phyloP scores from a whole-genome alignment of 2,797 vertebrate species.

The Holocentrus rufus region DNA sequence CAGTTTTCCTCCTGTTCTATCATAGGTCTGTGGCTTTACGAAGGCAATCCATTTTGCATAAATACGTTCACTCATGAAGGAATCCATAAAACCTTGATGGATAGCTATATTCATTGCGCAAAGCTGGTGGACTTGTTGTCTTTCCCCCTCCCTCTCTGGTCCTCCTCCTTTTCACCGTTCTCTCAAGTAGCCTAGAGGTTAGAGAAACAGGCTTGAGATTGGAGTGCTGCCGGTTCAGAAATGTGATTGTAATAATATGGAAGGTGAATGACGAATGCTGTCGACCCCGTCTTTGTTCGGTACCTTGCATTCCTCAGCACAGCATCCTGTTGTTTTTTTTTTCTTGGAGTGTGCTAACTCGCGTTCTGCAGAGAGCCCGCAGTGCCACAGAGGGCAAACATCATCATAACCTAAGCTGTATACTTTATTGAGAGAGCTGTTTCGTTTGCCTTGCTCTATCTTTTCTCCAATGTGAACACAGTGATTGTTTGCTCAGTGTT shows the following conservation, averaged over 20 bases:
- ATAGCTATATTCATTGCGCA: constrained; percentile 43
- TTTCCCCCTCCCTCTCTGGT: constrained; percentile 21
- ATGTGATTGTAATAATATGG: not conserved
- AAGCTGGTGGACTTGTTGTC: constrained; percentile 14
- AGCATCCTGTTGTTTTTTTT: constrained; percentile 13
- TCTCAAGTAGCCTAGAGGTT: constrained; percentile 1
- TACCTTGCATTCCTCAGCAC: constrained; percentile 1
- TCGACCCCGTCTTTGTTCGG: not conserved
- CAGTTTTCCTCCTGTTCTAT: not conserved
- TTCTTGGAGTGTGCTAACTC: not conserved
- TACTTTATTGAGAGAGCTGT: constrained; percentile 9
- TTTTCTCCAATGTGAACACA: not conserved
- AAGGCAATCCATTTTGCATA: constrained; percentile 47
- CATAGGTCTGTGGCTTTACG: constrained; percentile 37
- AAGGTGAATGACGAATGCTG: no score
- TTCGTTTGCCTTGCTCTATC: constrained; percentile 28
- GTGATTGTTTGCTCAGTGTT: constrained; percentile 1
- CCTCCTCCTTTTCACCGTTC: not conserved
- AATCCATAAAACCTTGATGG: constrained; percentile 62
- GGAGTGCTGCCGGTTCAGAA: not conserved
- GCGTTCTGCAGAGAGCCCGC: not conserved
- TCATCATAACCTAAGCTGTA: constrained; percentile 35
- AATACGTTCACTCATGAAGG: constrained; percentile 37
- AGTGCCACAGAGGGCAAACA: constrained; percentile 30
- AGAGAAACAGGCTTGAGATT: not conserved